Evolutionary conservation across 2,113 vertebrate genomes (phyloP), one percentile per base, ranked within the genome.

Genomic region (Dromas ardeola): DNA sequence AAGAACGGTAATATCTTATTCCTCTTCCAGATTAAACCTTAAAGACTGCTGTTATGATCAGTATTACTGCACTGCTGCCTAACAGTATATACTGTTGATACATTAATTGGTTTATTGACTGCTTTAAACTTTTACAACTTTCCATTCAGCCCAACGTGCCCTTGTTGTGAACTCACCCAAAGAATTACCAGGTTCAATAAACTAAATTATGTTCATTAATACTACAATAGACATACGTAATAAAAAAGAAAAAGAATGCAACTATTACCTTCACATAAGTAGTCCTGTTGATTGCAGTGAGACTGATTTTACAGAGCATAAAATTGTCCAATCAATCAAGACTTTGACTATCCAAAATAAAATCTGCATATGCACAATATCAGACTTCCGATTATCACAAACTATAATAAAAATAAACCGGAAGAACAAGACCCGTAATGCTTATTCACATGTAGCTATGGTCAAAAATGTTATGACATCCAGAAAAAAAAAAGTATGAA

Each of bases 31-130:
- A 93, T 69, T 92, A 81, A 95, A 80, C 23, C 53, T 90, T 67
- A 74, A 77, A 96, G 88, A 94, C 59, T 88, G 17, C n/a, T 91
- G 30, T 85, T 84, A 80, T 77, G 79, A 96, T 85, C 95, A 95
- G 73, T 53, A 91, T 93, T 92, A 93, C 65, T 92, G 72, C 27
- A 84, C 67, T 58, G 27, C 72, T 84, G 70, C 72, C 71, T 93
- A 94, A 82, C 71, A 95, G 61, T 85, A 90, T 90, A 96, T 49
- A 87, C 83, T 89, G 69, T 85, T 93, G 82, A 97, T 95, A 96
- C 90, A 95, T 96, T 96, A 97, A 97, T 96, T 97, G 83, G 65
- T 97, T 98, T 98, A 97, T 96, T 97, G 97, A 97, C 91, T 94
- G 79, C 66, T 96, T 96, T 71, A 80, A 97, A 98, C 92, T 95